These are phyloP conservation scores for Eulacestoma nigropectus DNA, from an alignment of 2,113 vertebrate genomes.

Conservation along the genomic window DNA sequence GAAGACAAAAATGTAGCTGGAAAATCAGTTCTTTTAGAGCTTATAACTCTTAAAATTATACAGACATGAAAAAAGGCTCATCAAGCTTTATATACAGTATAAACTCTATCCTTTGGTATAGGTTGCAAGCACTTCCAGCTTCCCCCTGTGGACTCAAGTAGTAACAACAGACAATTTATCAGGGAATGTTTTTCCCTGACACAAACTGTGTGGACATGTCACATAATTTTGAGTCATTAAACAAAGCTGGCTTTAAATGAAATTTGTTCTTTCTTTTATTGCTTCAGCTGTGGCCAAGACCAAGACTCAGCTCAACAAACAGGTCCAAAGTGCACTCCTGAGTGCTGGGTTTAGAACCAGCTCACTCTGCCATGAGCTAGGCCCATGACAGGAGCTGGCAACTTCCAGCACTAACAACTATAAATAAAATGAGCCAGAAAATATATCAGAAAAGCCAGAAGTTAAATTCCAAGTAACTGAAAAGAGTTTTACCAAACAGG, in stretches of 20 bases:
- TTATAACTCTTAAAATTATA: not conserved
- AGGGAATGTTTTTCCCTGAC: not conserved
- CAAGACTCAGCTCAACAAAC: not conserved
- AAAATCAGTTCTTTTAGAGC: not conserved
- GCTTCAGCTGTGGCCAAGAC: not conserved
- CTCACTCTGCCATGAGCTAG: not conserved
- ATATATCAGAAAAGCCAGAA: not conserved
- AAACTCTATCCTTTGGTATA: not conserved
- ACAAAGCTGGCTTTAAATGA: not conserved
- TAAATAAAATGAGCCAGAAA: not conserved
- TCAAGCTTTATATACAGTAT: not conserved
- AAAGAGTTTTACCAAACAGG: not conserved
- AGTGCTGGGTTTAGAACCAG: not conserved
- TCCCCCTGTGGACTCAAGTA: not conserved
- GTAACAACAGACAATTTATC: not conserved
- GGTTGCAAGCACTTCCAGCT: not conserved
- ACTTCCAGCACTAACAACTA: not conserved
- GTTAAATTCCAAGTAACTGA: not conserved
- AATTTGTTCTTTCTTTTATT: not conserved
- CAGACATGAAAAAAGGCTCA: not conserved
- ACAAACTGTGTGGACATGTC: not conserved
- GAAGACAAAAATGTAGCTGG: not conserved
- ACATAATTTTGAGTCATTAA: not conserved
- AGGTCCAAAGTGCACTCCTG: not conserved
- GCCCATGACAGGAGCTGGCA: not conserved